Evolutionary conservation across 2,888 invertebrate genomes (phyloP).

Genomic region (Adineta ricciae): DNA sequence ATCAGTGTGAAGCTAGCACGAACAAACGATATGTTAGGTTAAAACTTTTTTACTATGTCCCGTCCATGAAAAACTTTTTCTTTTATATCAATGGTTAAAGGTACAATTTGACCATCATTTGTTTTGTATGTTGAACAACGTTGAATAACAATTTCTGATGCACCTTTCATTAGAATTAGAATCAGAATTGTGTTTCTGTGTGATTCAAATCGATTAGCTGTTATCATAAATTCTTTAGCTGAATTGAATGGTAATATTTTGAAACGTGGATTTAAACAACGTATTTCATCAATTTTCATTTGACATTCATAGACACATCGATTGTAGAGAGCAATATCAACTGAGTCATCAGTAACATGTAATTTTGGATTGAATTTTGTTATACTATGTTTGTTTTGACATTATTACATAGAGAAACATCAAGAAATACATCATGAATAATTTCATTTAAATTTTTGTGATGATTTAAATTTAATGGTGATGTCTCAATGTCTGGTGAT

Average conservation of each 20-base stretch:
- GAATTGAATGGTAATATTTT: too few relatives aligned
- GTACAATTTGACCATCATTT: not conserved
- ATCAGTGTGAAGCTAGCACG: not conserved
- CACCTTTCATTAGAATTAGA: conserved; percentile 33
- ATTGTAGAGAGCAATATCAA: not conserved
- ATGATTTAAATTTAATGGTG: too few relatives aligned
- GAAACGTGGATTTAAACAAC: not conserved
- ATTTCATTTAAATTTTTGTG: too few relatives aligned
- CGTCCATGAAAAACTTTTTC: not conserved
- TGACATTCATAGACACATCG: not conserved
- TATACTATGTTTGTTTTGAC: too few relatives aligned
- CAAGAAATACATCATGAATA: too few relatives aligned
- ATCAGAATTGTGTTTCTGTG: not conserved
- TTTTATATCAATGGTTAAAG: not conserved
- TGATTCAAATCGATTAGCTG: not conserved
- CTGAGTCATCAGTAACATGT: not conserved
- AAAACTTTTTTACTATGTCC: not conserved
- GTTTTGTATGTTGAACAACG: not conserved
- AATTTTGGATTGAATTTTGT: too few relatives aligned
- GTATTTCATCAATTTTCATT: not conserved
- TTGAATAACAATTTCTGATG: conserved; percentile 32
- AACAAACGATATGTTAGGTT: too few relatives aligned
- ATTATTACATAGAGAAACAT: too few relatives aligned
- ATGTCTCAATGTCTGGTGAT: too few relatives aligned
- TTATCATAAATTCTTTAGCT: not conserved